Conservation (phyloP, 2,113 vertebrate species). For the Syngnathus floridae region DNA sequence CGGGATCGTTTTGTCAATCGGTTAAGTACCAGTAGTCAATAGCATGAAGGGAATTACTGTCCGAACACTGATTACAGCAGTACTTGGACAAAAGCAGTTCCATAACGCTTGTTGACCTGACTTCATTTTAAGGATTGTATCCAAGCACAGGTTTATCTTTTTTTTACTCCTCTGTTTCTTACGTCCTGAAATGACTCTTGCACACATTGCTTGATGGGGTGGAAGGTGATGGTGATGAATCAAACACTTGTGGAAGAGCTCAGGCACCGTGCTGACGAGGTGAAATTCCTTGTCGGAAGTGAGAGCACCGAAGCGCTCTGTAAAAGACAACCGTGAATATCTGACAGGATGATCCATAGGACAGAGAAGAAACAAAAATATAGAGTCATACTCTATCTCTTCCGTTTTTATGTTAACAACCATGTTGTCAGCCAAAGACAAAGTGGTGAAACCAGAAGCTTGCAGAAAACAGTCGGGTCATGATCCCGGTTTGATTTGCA, state of each 20-base stretch:
- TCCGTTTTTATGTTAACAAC: constrained; percentile 1
- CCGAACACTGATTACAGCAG: background rate
- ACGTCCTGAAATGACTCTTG: constrained; percentile 19
- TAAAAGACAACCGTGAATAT: constrained; percentile 22
- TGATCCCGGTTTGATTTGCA: constrained; percentile 18
- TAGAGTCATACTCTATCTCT: background rate
- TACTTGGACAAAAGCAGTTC: too few species aligned
- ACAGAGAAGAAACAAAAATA: background rate
- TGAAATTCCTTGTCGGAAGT: background rate
- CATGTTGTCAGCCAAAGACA: background rate
- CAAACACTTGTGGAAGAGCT: constrained; percentile 9
- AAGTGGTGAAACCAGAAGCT: background rate
- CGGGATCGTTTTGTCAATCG: background rate
- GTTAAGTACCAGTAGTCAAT: background rate
- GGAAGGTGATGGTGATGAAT: constrained; percentile 9
- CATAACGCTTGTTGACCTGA: too few species aligned
- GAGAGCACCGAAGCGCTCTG: constrained; percentile 12
- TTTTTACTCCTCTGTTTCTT: constrained; percentile 20
- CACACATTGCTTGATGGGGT: constrained; percentile 23
- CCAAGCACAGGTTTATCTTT: constrained; percentile 25
- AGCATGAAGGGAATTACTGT: background rate
- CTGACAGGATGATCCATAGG: constrained; percentile 4
- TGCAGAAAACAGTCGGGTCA: constrained; percentile 16
- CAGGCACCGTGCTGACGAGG: constrained; percentile 13
- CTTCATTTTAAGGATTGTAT: constrained; percentile 39